phyloP scores from a whole-genome alignment of 2,888 invertebrate species.

The Alloscopus bannaensis region DNA sequence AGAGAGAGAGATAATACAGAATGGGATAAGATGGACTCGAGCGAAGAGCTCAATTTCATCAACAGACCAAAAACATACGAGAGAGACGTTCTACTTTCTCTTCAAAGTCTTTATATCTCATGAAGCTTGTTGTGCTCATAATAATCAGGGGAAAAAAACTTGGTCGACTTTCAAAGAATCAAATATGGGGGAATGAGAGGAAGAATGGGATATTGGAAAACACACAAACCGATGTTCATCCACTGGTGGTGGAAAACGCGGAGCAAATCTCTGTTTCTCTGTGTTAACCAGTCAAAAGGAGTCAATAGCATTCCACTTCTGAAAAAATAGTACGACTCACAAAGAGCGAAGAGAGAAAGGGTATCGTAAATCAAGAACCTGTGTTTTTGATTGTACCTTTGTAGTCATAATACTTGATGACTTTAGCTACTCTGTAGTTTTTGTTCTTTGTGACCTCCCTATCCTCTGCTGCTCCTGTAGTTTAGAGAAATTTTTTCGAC shows the following conservation, averaged over 20 bases:
- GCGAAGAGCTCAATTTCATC: conserved; percentile 53
- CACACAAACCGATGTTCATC: conserved; percentile 28
- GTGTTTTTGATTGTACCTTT: conserved; percentile 59
- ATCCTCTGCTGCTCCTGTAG: no score
- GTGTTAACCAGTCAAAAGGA: conserved; percentile 47
- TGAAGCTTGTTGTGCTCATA: conserved; percentile 20
- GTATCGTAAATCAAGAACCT: conserved; percentile 59
- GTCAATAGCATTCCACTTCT: conserved; percentile 49
- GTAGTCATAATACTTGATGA: conserved; percentile 34
- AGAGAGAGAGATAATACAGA: conserved; percentile 44
- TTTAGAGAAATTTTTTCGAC: no score
- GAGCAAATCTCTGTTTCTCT: conserved; percentile 33
- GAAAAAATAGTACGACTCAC: conserved; percentile 16
- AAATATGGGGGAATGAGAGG: conserved; percentile 25
- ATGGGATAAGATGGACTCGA: conserved; percentile 29
- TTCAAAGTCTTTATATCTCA: conserved; percentile 24
- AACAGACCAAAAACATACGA: conserved; percentile 27
- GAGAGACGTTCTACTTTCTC: conserved; percentile 49
- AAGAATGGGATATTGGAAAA: conserved; percentile 23
- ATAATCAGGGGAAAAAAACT: conserved; percentile 51
- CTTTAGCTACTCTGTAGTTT: neutral
- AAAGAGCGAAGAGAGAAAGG: conserved; percentile 11
- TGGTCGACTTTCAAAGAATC: conserved; percentile 59
- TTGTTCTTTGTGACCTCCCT: no score
- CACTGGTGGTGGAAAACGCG: conserved; percentile 32